A percentile compares a stretch with the other conserved stretches of the same genome.
phyloP scores from a whole-genome alignment of 2,797 vertebrate species.

The Columba guinea region DNA sequence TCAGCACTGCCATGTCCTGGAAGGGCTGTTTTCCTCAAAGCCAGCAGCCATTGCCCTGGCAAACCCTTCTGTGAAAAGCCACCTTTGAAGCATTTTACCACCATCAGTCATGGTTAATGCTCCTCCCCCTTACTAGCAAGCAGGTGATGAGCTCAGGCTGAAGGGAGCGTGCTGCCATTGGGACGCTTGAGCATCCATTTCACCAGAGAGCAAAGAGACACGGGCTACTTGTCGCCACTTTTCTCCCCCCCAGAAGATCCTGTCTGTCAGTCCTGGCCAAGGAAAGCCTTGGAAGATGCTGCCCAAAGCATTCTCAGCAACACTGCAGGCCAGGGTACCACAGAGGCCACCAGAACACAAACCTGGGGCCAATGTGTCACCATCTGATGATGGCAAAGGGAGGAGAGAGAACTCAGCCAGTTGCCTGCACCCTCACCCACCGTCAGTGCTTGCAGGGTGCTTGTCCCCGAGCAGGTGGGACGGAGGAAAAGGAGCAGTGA shows the following conservation, averaged over 20 bases:
- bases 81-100: background rate
- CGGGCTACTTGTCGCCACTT: background rate
- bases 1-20: background rate
- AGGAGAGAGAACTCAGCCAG: background rate
- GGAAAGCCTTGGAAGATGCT: background rate
- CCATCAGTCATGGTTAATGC: background rate
- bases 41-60: background rate
- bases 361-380: background rate
- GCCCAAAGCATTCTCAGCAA: background rate
- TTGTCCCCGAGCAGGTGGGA: fast-evolving
- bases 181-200: constrained; percentile 38
- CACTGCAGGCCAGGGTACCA: background rate
- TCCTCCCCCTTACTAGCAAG: constrained; percentile 28
- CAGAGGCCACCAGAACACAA: background rate
- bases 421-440: background rate
- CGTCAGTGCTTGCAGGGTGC: background rate
- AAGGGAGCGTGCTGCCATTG: background rate
- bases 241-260: background rate
- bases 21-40: background rate
- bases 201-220: background rate
- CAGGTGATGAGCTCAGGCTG: background rate
- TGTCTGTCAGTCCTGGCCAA: background rate
- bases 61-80: background rate
- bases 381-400: fast-evolving
- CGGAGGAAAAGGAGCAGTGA: background rate